These are phyloP conservation scores for Coelopa frigida DNA, from an alignment of 1,140 invertebrate genomes.

Conservation along the genomic window DNA sequence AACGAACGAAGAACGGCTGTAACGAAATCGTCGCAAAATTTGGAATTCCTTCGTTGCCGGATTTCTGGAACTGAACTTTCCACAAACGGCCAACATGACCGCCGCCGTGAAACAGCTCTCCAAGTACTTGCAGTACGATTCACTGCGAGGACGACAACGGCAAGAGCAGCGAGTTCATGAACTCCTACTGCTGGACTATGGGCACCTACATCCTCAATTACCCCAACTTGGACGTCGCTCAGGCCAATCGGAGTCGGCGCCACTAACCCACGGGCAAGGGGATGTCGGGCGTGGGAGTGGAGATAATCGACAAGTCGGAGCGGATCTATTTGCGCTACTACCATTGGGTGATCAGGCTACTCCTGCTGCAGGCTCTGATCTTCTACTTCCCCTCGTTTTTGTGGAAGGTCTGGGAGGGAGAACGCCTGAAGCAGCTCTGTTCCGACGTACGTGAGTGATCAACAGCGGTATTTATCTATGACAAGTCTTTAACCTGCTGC, in stretches of 20 bases:
- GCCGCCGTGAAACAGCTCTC: constrained; percentile 32
- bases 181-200: constrained; percentile 71
- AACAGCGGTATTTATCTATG: neutral
- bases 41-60: constrained; percentile 4
- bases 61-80: constrained; percentile 4
- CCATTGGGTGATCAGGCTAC: constrained; percentile 79
- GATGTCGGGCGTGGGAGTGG: constrained; percentile 22
- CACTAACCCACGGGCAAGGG: constrained; percentile 19
- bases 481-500: constrained; percentile 6
- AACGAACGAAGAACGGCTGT: too few relatives aligned
- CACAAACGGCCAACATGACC: constrained; percentile 23
- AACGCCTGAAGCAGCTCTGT: constrained; percentile 49
- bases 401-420: constrained; percentile 73
- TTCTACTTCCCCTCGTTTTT: constrained; percentile 67
- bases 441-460: constrained; percentile 45
- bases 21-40: constrained; percentile 12
- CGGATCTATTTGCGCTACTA: constrained; percentile 72
- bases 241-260: constrained; percentile 15
- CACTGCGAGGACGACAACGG: constrained; percentile 53
- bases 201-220: constrained; percentile 61
- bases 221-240: constrained; percentile 44
- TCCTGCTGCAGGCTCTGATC: constrained; percentile 69
- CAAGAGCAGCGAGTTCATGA: constrained; percentile 51
- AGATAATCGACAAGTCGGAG: constrained; percentile 46
- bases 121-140: constrained; percentile 54